Base-by-base conservation (phyloP, 2,888 invertebrate genomes). In the Drosophila atripex region DNA sequence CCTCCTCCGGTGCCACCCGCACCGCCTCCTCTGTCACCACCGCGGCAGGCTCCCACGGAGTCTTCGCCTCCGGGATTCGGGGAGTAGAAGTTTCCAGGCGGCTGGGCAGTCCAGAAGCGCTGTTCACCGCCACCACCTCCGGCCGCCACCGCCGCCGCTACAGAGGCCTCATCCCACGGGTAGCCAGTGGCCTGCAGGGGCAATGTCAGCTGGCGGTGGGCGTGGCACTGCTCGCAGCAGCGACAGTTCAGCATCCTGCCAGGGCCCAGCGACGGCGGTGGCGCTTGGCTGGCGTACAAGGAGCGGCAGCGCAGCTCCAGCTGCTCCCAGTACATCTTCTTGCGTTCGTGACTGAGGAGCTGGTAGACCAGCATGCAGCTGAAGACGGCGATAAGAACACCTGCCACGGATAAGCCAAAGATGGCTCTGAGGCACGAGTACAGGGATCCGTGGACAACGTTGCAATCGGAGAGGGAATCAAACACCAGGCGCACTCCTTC, bases 321-420 rank as follows among this genome's bases (percentile, higher is more conserved):
- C 92, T 97, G 97, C 86, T 97, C 97, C 97, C 97, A 97, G 91
- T 97, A 97, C 95, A 97, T 97, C 92, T 97, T 97, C 93, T 97
- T 97, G 72, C 96, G 95, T 91, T 97, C 97, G 89, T 97, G 97
- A 77, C 97, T 96, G 55, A 97, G 92, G 70, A 97, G 93, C 90
- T 97, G 97, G 89, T 97, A 97, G 9, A 97, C 96, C 59, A 97
- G 94, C 97, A 97, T 97, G 89, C 97, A 96, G 76, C 97, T 96
- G 90, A 97, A 97, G 76, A 97, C 97, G 92, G 97, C 97, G 51
- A 97, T 96, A 38, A 97, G 93, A 32, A 97, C 97, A 0, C 97
- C 97, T 77, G 96, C 95, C 23, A 97, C 97, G 0, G 97, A 97
- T 32, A 97, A 93, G n/a, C 97, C 97, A 91, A 97, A 97, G 85